Base-by-base conservation (phyloP, 2,797 vertebrate genomes). In the Naso thynnoides region DNA sequence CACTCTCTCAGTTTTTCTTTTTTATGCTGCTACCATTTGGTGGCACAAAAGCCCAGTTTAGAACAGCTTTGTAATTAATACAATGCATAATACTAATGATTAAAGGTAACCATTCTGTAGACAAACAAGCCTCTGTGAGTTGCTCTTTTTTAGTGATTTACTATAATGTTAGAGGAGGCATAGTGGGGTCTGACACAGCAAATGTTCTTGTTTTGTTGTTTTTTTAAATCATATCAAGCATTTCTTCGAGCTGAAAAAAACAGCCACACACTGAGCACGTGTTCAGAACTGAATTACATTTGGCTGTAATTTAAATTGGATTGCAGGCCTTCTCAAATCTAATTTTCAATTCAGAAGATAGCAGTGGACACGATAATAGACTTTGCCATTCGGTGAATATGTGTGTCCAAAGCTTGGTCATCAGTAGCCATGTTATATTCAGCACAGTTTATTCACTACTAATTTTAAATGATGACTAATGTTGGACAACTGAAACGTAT, bases 301-400 rank as follows among this genome's bases (percentile, higher is more conserved):
- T 75, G 68, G 76, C 60, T 50, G 38, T 53, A 59, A 74, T 77
- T 75, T 61, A 50, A 77, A 76, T 83, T 72, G 79, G 68, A 79
- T 67, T 66, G 58, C 56, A 21, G 49, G 33, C 10, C 58, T 72
- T 73, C 27, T 15, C 58, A 74, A 70, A 81, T 64, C 3, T 42
- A 63, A 84, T 83, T 79, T 70, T 50, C 38, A 64, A 49, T 53
- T 67, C 54, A 50, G 54, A 75, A 67, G 56, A 79, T 41, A 68
- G 70, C 72, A 73, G 57, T 49, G 45, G 55, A 67, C 39, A 65
- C n/a, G 21, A 67, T 85, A 84, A 79, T 69, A 81, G 67, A 78
- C 65, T 73, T 68, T 61, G 58, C 75, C 69, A 74, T 69, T 59
- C 69, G 69, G 61, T 79, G 36, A 69, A 58, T 44, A 18, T 10